phyloP scores from a whole-genome alignment of 1,140 invertebrate species.

The Apis laboriosa region DNA sequence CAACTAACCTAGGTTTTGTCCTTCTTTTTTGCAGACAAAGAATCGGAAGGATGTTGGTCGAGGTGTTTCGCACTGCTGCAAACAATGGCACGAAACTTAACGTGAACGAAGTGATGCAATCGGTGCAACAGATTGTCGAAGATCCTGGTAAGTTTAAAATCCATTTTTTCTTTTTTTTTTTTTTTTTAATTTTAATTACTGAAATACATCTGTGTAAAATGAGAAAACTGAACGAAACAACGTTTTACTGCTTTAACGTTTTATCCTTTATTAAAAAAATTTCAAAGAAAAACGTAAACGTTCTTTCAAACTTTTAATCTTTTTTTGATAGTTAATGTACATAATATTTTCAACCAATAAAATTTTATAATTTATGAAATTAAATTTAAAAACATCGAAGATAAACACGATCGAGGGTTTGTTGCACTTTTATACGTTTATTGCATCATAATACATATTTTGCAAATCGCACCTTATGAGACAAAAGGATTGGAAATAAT shows the following conservation, averaged over 20 bases:
- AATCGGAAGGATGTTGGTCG: constrained; percentile 75
- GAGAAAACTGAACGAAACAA: no score
- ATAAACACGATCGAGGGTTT: background rate
- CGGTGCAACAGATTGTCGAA: constrained; percentile 69
- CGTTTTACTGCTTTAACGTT: no score
- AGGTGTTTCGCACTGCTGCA: constrained; percentile 74
- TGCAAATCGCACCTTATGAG: background rate
- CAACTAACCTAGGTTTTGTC: constrained; percentile 6
- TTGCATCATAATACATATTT: background rate
- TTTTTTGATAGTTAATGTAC: no score
- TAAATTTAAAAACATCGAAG: no score
- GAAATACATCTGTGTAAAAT: no score
- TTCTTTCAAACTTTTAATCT: no score
- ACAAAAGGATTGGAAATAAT: constrained; percentile 68
- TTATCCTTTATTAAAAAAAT: no score
- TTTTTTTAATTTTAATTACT: no score
- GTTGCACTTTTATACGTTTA: background rate
- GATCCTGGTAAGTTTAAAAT: constrained; percentile 70
- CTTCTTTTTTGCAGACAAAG: constrained; percentile 75
- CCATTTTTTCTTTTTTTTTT: background rate
- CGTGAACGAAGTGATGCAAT: constrained; percentile 70
- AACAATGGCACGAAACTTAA: constrained; percentile 68
- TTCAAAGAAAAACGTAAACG: no score
- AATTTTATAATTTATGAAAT: no score
- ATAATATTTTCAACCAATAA: no score